Evolutionary conservation across 2,113 vertebrate species (phyloP).

Genomic region (Pollimyrus isidori): DNA sequence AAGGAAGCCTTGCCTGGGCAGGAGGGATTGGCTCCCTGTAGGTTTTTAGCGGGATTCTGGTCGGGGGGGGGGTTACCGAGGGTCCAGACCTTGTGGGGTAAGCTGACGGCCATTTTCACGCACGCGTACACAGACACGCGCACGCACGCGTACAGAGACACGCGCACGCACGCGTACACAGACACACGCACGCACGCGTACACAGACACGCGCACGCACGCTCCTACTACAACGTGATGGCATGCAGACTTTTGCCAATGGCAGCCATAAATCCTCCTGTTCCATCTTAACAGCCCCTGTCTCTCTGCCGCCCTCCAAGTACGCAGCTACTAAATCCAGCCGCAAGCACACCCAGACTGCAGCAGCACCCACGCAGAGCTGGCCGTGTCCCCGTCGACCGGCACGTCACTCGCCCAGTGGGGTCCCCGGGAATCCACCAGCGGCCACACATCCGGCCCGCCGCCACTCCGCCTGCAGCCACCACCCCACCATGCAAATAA

Average conservation of each 20-base stretch:
- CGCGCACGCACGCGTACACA: fast-evolving
- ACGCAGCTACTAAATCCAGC: background rate
- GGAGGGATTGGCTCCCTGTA: background rate
- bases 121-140: fast-evolving
- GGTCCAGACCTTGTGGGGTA: background rate
- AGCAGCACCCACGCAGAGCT: background rate
- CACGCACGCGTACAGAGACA: background rate
- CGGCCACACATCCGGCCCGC: background rate
- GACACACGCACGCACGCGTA: background rate
- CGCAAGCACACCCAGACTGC: background rate
- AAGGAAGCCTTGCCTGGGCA: background rate
- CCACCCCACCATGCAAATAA: background rate
- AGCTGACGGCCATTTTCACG: background rate
- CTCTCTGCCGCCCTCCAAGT: background rate
- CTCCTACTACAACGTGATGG: conserved; percentile 4
- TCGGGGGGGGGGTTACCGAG: background rate
- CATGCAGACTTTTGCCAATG: background rate
- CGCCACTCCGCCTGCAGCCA: background rate
- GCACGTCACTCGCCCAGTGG: background rate
- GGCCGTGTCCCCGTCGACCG: background rate
- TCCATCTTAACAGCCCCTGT: background rate
- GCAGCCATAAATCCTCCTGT: background rate
- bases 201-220: fast-evolving
- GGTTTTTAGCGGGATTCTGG: background rate
- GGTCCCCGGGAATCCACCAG: background rate